These are phyloP conservation scores for Archivesica marissinica DNA, from an alignment of 1,140 invertebrate genomes.

Conservation along the genomic window DNA sequence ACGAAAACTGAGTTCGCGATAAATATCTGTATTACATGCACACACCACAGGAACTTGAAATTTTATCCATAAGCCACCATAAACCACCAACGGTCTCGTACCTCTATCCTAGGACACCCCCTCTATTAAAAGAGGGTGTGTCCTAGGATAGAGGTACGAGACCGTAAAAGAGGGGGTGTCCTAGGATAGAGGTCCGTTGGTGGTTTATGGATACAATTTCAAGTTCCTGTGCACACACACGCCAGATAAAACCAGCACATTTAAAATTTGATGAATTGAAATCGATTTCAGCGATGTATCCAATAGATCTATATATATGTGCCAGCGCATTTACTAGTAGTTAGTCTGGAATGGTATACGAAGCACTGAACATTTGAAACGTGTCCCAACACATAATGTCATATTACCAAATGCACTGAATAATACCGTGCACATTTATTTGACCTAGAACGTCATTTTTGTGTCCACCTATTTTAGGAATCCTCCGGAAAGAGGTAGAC, in stretches of 20 bases:
- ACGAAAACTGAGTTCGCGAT: not conserved
- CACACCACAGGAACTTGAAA: too few relatives aligned
- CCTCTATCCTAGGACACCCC: too few relatives aligned
- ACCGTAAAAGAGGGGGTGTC: too few relatives aligned
- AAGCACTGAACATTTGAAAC: not conserved
- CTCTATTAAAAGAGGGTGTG: too few relatives aligned
- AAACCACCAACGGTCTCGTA: too few relatives aligned
- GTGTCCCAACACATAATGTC: not conserved
- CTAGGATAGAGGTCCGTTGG: too few relatives aligned
- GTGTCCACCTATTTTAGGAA: conserved; percentile 17
- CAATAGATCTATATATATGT: not conserved
- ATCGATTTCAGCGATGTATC: conserved; percentile 2
- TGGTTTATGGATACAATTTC: too few relatives aligned
- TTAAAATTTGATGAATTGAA: conserved; percentile 32
- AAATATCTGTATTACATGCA: too few relatives aligned
- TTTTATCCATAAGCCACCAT: too few relatives aligned
- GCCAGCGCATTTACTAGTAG: not conserved
- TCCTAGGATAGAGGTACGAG: too few relatives aligned
- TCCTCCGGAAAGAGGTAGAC: conserved; percentile 47
- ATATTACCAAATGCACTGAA: not conserved
- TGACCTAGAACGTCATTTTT: not conserved
- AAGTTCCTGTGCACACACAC: not conserved
- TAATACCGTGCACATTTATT: not conserved
- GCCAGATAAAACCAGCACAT: conserved; percentile 9
- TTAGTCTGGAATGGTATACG: conserved; percentile 1